Base-by-base conservation (phyloP, 1,140 invertebrate species). In the Bombus balteatus region DNA sequence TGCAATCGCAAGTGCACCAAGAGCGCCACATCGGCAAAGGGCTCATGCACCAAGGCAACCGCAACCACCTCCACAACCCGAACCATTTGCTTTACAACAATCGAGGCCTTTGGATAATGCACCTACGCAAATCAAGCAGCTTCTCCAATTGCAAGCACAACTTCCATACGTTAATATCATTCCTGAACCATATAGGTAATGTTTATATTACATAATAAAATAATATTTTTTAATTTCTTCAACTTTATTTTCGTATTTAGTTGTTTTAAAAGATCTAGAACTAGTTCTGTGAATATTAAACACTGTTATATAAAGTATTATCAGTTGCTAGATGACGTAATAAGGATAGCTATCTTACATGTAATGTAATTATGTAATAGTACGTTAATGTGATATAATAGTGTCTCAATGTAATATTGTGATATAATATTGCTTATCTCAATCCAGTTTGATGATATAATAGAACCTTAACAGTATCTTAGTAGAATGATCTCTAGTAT, bases 131-230 rank as follows among this genome's bases (percentile, higher is more conserved):
- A 95, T 95, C 34, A 93, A 93, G 66, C 93, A 95, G 59, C 71
- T 95, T 53, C 90, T 95, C 22, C 90, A 94, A n/a, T 94, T 92
- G 75, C 94, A 94, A 78, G 88, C 92, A 9, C 93, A 94, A 81
- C 93, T 94, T 76, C 94, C 94, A 15, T 95, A 95, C 57, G 65
- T 93, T 32, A 94, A 94, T 81, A 92, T 92, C 39, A 94, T 94
- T 41, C 94, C 94, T 37, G 94, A 95, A 88, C 93, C 91, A 43
- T 94, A 87, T 22, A 94, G 94, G 94, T 95, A 72, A 59, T 28
- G 65, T n/a, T 9, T n/a, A 13, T 43, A 43, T 43, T 43, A 43
- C 13, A 43, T 43, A 15, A 13, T 25, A 25, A 59, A 15, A 3
- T 25, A 25, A 59, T 25, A 10, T 10, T 62, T 13, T 3, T 62